These are phyloP conservation scores for Coptotermes formosanus DNA, from an alignment of 1,140 invertebrate species.

Conservation along the genomic window DNA sequence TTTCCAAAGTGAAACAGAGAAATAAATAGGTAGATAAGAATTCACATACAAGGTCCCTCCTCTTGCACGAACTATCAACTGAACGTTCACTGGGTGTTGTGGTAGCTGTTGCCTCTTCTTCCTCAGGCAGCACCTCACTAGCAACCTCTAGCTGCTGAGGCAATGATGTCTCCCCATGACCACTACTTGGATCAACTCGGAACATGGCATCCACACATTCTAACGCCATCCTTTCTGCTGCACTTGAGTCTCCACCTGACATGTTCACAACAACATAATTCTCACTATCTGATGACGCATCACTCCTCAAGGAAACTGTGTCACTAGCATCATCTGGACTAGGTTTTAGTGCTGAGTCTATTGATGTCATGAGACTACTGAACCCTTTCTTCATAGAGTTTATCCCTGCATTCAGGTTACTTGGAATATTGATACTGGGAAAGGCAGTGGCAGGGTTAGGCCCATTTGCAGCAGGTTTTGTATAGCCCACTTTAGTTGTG, in stretches of 20 bases:
- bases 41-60: constrained; percentile 68
- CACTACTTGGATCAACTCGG: constrained; percentile 44
- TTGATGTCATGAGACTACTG: constrained; percentile 73
- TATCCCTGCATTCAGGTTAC: constrained; percentile 51
- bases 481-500: not conserved
- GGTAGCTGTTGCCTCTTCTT: constrained; percentile 45
- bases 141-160: constrained; percentile 67
- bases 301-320: constrained; percentile 57
- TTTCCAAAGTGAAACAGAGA: no score
- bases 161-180: constrained; percentile 32
- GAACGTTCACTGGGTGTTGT: constrained; percentile 77
- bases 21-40: not conserved
- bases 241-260: constrained; percentile 48
- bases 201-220: constrained; percentile 58
- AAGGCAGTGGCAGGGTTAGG: constrained; percentile 1
- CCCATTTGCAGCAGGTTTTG: constrained; percentile 12
- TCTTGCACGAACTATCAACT: constrained; percentile 71
- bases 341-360: constrained; percentile 72
- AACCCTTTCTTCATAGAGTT: constrained; percentile 77
- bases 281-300: constrained; percentile 75
- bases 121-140: constrained; percentile 79
- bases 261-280: constrained; percentile 63
- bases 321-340: constrained; percentile 62
- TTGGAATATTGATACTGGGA: constrained; percentile 22
- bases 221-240: not conserved